Evolutionary conservation across 2,888 invertebrate species (phyloP), one percentile per base, ranked within the genome.

Genomic region (Saturnia japonica): DNA sequence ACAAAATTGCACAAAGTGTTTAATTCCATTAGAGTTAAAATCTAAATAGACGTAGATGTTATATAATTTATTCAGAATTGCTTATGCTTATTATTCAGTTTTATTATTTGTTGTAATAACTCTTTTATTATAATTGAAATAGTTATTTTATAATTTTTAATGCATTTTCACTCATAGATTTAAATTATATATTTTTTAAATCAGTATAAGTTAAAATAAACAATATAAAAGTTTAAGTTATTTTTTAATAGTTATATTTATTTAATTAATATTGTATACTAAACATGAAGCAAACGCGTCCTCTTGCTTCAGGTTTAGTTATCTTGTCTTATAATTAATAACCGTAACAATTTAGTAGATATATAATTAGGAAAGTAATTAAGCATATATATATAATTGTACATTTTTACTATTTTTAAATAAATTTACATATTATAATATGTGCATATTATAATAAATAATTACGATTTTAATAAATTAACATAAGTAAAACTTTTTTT

Each of bases 241-340:
- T 54, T 1, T 22, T 51, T 45, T 54, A 60, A 70, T 54, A 22
- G 42, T 67, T 51, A 19, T 67, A 60, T 54, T 54, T 68, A 67
- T n/a, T n/a, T 71, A 68, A 67, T 42, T 69, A 67, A 57, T 71
- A 71, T 40, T 60, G 64, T 64, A 47, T 14, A 62, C 83, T 85
- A 81, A 85, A 85, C 88, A 74, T 89, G 85, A 78, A 88, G 85
- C 90, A 91, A 91, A 89, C 75, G 88, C 91, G 92, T 92, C 92
- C 92, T 92, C 92, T 91, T 92, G 91, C 85, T 88, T 86, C 85
- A 86, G 77, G 85, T 87, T 86, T 85, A 83, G 78, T 72, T 34
- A 34, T 69, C 57, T 25, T 72, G 66, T 45, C 60, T 67, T 71
- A 47, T 64, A 67, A 1, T 66, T 57, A 57, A 51, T 69, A 70